phyloP scores from a whole-genome alignment of 2,797 vertebrate genomes.

The Okamejei kenojei region DNA sequence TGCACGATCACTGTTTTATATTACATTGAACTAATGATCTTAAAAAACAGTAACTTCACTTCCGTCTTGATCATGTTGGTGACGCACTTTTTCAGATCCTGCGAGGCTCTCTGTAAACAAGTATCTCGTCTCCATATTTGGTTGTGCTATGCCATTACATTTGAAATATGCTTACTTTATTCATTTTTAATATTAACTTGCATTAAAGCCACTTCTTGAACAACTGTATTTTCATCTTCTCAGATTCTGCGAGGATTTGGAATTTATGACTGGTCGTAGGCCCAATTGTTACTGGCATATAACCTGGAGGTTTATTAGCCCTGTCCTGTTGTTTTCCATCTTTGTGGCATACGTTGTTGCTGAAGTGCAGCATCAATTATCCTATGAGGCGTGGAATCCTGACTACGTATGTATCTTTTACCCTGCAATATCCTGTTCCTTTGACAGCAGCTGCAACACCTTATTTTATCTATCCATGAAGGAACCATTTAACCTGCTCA shows the following conservation, averaged over 20 bases:
- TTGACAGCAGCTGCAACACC: background rate
- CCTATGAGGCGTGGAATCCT: conserved; percentile 76
- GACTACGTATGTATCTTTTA: conserved; percentile 60
- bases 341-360: conserved; percentile 63
- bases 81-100: no score
- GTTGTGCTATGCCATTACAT: background rate
- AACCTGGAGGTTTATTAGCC: conserved; percentile 77
- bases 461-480: background rate
- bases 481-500: background rate
- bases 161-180: background rate
- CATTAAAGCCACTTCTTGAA: background rate
- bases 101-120: background rate
- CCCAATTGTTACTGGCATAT: conserved; percentile 72
- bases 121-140: no score
- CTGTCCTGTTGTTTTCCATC: conserved; percentile 66
- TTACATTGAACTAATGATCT: background rate
- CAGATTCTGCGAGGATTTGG: conserved; percentile 77
- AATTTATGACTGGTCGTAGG: conserved; percentile 72
- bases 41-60: background rate
- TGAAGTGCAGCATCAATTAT: conserved; percentile 54
- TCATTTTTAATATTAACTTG: background rate
- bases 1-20: background rate
- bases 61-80: background rate
- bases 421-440: background rate
- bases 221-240: background rate